Evolutionary conservation across 1,140 invertebrate species (phyloP).

Genomic region (Vollenhovia emeryi): DNA sequence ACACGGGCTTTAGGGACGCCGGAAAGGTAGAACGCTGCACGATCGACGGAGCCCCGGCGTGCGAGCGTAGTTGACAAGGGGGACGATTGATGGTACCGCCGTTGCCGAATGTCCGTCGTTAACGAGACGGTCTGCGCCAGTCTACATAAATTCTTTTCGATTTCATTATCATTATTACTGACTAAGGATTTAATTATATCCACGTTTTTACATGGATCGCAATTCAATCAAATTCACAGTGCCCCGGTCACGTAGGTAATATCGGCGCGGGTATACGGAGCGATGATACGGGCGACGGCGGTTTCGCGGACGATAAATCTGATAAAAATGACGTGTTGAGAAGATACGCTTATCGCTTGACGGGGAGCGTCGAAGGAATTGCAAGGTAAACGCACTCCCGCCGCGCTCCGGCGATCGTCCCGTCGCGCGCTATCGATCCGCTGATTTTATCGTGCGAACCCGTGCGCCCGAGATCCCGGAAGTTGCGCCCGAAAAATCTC

Average conservation of each 20-base stretch:
- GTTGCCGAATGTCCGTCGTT: constrained; percentile 65
- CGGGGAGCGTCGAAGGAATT: constrained; percentile 60
- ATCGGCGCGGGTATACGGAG: constrained; percentile 23
- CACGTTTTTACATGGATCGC: constrained; percentile 60
- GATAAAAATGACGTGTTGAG: constrained; percentile 79
- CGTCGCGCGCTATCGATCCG: constrained; percentile 36
- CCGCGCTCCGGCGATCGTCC: constrained; percentile 19
- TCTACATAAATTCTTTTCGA: constrained; percentile 68
- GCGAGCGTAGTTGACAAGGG: constrained; percentile 61
- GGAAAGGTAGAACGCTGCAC: constrained; percentile 64
- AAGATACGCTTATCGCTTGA: constrained; percentile 69
- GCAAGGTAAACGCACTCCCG: constrained; percentile 64
- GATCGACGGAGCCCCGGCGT: constrained; percentile 49
- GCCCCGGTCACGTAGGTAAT: constrained; percentile 31
- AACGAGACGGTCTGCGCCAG: constrained; percentile 37
- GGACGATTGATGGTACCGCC: constrained; percentile 69
- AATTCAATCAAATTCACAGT: constrained; percentile 63
- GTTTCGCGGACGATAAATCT: constrained; percentile 69
- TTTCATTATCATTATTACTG: constrained; percentile 75
- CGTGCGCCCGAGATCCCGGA: not conserved
- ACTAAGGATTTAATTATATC: constrained; percentile 69
- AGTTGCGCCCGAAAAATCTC: constrained; percentile 14
- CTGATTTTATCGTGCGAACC: constrained; percentile 24
- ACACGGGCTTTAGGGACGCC: not conserved
- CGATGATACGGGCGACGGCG: constrained; percentile 62